phyloP scores from a whole-genome alignment of 2,888 invertebrate species.

The Silvanus unidentatus region DNA sequence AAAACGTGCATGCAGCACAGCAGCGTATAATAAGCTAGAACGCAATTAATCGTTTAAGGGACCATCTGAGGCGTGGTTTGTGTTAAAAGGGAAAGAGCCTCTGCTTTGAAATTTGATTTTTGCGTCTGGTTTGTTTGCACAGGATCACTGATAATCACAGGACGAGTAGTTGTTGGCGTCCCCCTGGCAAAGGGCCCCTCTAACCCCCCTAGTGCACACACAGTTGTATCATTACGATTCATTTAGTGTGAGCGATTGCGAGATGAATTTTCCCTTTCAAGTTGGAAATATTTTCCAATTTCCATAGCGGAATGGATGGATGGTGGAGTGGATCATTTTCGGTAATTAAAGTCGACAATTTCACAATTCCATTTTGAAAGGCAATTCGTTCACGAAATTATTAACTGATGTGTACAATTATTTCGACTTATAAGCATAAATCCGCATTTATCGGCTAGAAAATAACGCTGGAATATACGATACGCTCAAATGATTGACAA shows the following conservation, averaged over 20 bases:
- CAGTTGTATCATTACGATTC: slow-evolving; percentile 36
- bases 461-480: slow-evolving; percentile 19
- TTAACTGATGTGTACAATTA: slow-evolving; percentile 18
- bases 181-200: too few species aligned
- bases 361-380: slow-evolving; percentile 17
- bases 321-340: too few species aligned
- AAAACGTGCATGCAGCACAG: not conserved
- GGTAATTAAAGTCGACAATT: slow-evolving; percentile 13
- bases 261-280: slow-evolving; percentile 43
- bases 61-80: not conserved
- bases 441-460: slow-evolving; percentile 20
- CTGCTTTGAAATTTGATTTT: slow-evolving; percentile 45
- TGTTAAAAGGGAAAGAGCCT: not conserved
- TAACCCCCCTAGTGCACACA: too few species aligned
- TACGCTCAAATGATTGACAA: slow-evolving; percentile 25
- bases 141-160: slow-evolving; percentile 37
- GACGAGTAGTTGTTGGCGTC: slow-evolving; percentile 20
- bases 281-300: too few species aligned
- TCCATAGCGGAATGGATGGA: too few species aligned
- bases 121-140: slow-evolving; percentile 34
- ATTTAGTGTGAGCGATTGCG: slow-evolving; percentile 31
- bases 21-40: slow-evolving; percentile 27
- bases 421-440: slow-evolving; percentile 29
- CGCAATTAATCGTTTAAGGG: slow-evolving; percentile 40
- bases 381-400: slow-evolving; percentile 16